Conservation (phyloP, 1,140 invertebrate species). For the Saccostrea cuccullata region DNA sequence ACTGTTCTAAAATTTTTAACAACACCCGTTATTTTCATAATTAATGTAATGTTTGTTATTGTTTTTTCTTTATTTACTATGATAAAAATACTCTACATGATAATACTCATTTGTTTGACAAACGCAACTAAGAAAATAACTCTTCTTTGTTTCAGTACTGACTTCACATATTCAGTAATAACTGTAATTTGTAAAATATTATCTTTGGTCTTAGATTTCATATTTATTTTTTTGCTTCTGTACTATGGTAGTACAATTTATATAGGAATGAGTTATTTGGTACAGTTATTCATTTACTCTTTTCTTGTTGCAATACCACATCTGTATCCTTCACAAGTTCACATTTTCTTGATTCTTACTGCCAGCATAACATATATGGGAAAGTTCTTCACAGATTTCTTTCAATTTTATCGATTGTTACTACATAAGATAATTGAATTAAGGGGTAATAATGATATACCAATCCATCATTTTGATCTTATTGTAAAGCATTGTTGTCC, state of each 20-base stretch:
- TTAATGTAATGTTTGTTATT: background rate
- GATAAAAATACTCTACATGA: no score
- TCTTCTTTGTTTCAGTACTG: no score
- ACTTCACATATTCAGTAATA: no score
- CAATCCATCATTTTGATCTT: background rate
- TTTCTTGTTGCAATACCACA: background rate
- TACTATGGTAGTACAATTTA: background rate
- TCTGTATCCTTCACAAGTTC: background rate
- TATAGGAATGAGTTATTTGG: background rate
- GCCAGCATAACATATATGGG: background rate
- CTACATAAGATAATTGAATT: background rate
- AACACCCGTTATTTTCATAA: background rate
- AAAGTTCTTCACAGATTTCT: background rate
- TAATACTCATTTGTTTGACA: no score
- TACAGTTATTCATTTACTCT: background rate
- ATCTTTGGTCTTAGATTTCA: no score
- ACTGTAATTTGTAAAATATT: no score
- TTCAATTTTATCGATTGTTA: background rate
- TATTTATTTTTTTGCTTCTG: no score
- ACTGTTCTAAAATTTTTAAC: background rate
- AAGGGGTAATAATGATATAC: background rate
- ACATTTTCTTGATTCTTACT: background rate
- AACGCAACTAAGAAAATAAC: no score
- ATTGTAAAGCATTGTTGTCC: background rate
- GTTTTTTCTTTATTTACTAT: no score